A percentile compares a stretch with the other conserved stretches of the same genome.
Evolutionary conservation across 2,113 vertebrate species (phyloP).

Genomic region (Argyrosomus japonicus): DNA sequence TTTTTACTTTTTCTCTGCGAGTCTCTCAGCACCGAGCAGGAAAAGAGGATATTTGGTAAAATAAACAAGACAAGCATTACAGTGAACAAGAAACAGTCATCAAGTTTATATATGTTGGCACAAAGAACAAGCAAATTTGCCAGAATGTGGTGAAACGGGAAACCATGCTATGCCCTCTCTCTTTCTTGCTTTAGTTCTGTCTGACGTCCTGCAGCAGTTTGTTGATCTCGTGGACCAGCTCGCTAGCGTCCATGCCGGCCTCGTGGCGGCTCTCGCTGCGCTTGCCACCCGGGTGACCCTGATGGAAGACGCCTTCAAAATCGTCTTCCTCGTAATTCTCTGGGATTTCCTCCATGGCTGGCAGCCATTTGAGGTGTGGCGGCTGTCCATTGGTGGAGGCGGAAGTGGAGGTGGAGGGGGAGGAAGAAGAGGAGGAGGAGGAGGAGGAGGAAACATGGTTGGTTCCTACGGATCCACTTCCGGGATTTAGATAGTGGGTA

Average conservation of each 20-base stretch:
- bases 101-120: conserved; percentile 62
- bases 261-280: conserved; percentile 90
- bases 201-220: conserved; percentile 95
- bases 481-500: conserved; percentile 94
- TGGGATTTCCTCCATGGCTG: conserved; percentile 99
- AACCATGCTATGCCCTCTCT: conserved; percentile 8
- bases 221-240: conserved; percentile 97
- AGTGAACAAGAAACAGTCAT: conserved; percentile 57
- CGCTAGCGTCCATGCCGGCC: conserved; percentile 91
- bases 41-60: conserved; percentile 61
- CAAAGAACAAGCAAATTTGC: conserved; percentile 44
- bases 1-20: conserved; percentile 32
- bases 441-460: conserved; percentile 60
- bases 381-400: conserved; percentile 84
- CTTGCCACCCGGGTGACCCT: conserved; percentile 84
- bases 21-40: conserved; percentile 45
- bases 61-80: conserved; percentile 67
- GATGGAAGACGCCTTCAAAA: conserved; percentile 92
- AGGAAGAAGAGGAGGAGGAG: conserved; percentile 30
- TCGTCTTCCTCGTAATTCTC: conserved; percentile 98
- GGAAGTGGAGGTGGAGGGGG: conserved; percentile 49
- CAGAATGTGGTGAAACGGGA: conserved; percentile 52
- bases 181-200: conserved; percentile 86
- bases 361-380: conserved; percentile 93
- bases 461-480: conserved; percentile 78